Base-by-base conservation (phyloP, 64 coral and sea anemone species). In the Montipora cactus region DNA sequence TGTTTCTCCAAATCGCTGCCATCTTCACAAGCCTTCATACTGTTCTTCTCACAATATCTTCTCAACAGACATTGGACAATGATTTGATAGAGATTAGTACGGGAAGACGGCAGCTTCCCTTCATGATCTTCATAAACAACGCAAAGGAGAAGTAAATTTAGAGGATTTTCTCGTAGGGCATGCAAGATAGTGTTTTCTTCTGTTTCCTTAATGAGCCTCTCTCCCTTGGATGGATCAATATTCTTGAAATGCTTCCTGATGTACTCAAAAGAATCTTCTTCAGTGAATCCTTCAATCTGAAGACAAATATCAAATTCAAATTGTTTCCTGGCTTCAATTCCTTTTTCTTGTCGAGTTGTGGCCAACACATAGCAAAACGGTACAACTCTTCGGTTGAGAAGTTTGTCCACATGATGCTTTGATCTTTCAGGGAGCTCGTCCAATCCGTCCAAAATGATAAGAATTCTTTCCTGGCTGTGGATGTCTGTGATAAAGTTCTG, bases 111-210 rank as follows among this genome's bases (percentile, higher is more conserved):
- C 8, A 91, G 67, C 1, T 91, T 73, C 7, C 89, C 78, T 12
- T 91, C 68, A 81, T 80, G 71, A 13, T 82, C 78, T 49, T 91
- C 89, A 81, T 55, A 91, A 81, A 91, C 58, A 16, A 91, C 89
- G 67, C 89, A 91, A 10, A 91, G 57, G 15, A 91, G 57, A 18
- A 69, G 76, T 4, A 67, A 23, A 70, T 91, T 91, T 47, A 91
- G 58, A 0, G 89, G 89, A 80, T 49, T 91, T 7, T 61, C 59
- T 4, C 5, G 76, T 5, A 91, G 78, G 4, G 78, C 59, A 61
- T 53, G 13, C 4, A 91, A 57, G 3, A 62, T 15, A 18, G 28
- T 15, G n/a, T 91, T 79, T 49, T 91, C 14, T 1, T 23, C 2
- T 4, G 81, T 25, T 52, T 67, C 47, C 1, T 81, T 6, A 51